Evolutionary conservation across 1,140 invertebrate species (phyloP).

Genomic region (Nasonia vitripennis): DNA sequence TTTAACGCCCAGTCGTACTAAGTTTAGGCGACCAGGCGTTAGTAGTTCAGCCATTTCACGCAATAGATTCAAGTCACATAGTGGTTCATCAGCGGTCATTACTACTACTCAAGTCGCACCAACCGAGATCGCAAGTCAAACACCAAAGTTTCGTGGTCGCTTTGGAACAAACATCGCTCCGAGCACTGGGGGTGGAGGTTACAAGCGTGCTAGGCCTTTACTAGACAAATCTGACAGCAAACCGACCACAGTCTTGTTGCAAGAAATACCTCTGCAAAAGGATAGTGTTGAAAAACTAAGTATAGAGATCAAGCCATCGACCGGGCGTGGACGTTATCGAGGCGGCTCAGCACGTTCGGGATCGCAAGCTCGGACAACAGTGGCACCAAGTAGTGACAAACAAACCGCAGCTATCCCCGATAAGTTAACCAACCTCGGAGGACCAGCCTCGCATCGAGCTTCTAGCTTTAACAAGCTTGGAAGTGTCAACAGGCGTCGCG

Average conservation of each 20-base stretch:
- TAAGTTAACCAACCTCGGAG: conserved; percentile 55
- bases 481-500: conserved; percentile 65
- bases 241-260: conserved; percentile 49
- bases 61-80: conserved; percentile 1
- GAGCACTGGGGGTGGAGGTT: conserved; percentile 55
- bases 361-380: conserved; percentile 66
- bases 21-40: not conserved
- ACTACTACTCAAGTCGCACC: conserved; percentile 62
- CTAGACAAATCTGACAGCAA: conserved; percentile 58
- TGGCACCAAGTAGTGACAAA: conserved; percentile 61
- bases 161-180: conserved; percentile 57
- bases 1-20: not conserved
- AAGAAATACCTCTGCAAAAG: conserved; percentile 60
- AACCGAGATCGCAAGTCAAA: conserved; percentile 61
- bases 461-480: conserved; percentile 66
- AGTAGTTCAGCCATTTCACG: not conserved
- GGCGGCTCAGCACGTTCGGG: conserved; percentile 54
- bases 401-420: conserved; percentile 51
- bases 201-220: conserved; percentile 66
- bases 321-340: conserved; percentile 65
- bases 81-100: conserved; percentile 54
- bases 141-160: conserved; percentile 61
- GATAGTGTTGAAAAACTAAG: conserved; percentile 60
- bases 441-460: conserved; percentile 53
- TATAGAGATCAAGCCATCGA: conserved; percentile 59